These are phyloP conservation scores for Azemiops feae DNA, from an alignment of 2,113 vertebrate genomes.

Conservation along the genomic window DNA sequence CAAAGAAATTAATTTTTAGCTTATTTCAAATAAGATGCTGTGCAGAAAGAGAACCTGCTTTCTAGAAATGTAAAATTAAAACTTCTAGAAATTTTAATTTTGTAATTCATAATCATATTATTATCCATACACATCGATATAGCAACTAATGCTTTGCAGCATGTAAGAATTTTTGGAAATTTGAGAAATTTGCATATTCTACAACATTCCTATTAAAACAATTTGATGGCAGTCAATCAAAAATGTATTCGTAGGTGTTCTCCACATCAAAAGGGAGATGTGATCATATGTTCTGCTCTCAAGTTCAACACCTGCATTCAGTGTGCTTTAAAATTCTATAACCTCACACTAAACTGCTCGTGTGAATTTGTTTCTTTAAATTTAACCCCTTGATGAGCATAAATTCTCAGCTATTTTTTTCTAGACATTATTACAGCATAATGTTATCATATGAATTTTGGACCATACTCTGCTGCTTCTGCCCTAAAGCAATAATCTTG, in stretches of 20 bases:
- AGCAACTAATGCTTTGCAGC: background rate
- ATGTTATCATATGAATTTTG: background rate
- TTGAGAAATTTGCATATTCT: background rate
- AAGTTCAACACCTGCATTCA: background rate
- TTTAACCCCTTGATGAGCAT: background rate
- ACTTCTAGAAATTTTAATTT: too few species aligned
- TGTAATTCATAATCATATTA: background rate
- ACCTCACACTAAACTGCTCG: background rate
- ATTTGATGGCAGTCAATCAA: background rate
- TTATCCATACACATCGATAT: background rate
- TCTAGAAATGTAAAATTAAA: too few species aligned
- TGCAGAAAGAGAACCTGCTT: too few species aligned
- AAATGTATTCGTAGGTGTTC: background rate
- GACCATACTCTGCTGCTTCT: background rate
- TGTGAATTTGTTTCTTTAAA: background rate
- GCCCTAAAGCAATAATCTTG: background rate
- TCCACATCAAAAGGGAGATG: background rate
- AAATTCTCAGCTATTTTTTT: background rate
- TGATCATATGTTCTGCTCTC: background rate
- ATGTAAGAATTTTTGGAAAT: background rate
- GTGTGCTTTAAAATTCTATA: background rate
- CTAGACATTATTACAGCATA: background rate
- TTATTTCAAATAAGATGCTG: too few species aligned
- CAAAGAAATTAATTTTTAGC: too few species aligned
- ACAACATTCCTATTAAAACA: background rate